Evolutionary conservation across 2,888 invertebrate species (phyloP), one percentile per base, ranked within the genome.

Genomic region (Hedychridium roseum): DNA sequence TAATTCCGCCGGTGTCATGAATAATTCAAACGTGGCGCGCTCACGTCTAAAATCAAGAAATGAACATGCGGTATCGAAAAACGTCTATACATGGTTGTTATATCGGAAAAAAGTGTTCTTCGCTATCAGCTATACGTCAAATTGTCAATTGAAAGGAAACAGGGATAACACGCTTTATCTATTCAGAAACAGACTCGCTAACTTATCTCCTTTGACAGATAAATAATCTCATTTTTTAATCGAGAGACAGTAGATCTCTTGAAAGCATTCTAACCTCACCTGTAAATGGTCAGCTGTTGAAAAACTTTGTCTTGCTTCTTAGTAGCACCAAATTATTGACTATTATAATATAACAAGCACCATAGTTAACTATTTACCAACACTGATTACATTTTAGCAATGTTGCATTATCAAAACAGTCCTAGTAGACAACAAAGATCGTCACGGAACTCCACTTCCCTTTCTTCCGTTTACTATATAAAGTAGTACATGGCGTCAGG

Each of bases 1-100:
- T 54, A 43, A 57, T 44, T 44, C 56, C 56, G 59, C 55, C 51
- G 58, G 63, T 60, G 64, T 70, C 70, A 73, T 72, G 61, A 62
- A 68, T 66, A 53, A 52, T 34, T 38, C 43, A 58, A 40, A 36
- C n/a, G 15, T 18, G 7, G 38, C 46, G 49, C 14, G 20, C 4
- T 35, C 44, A 27, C 20, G 36, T 34, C 51, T 54, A 38, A 37
- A 49, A n/a, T n/a, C n/a, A 55, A 27, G 28, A 31, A 32, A 43
- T 11, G 31, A 23, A 14, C 35, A 4, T 23, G 17, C 11, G 11
- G 9, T 7, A 9, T 6, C 30, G 11, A 9, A 37, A 5, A 15
- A 37, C 12, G n/a, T n/a, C n/a, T n/a, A n/a, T n/a, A n/a, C n/a
- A n/a, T n/a, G n/a, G n/a, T n/a, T n/a, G n/a, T n/a, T n/a, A n/a